Percentiles rank a stretch among this genome's conserved stretches.
Conservation (phyloP, 2,113 vertebrate genomes). For the Clarias gariepinus region DNA sequence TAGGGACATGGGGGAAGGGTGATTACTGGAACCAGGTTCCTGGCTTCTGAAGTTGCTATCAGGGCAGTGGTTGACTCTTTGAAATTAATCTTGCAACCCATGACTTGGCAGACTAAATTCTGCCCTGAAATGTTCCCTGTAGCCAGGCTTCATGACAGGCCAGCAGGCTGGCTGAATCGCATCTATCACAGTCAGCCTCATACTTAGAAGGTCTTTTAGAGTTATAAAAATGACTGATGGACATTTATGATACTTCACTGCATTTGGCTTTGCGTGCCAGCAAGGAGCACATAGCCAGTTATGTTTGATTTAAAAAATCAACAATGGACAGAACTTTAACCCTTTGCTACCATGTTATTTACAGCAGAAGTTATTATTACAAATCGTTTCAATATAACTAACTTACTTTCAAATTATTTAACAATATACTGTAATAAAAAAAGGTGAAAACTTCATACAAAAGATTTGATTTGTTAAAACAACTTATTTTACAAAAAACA, state of each 20-base stretch:
- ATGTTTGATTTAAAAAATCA: conserved; percentile 33
- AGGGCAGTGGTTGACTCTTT: conserved; percentile 65
- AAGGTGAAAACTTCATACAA: not conserved
- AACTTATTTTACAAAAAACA: not conserved
- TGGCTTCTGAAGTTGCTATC: conserved; percentile 71
- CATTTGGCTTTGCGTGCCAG: conserved; percentile 30
- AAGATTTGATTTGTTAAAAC: not conserved
- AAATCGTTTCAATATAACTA: no score
- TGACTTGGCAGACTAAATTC: conserved; percentile 75
- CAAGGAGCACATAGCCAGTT: conserved; percentile 11
- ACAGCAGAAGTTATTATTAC: no score
- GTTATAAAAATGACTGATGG: conserved; percentile 23
- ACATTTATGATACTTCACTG: conserved; percentile 23
- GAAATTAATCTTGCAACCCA: conserved; percentile 78
- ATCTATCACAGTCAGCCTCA: conserved; percentile 12
- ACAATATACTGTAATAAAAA: not conserved
- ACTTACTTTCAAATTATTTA: not conserved
- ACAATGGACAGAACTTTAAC: conserved; percentile 42
- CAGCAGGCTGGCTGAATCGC: conserved; percentile 9
- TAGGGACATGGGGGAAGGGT: conserved; percentile 58
- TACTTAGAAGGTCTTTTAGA: not conserved
- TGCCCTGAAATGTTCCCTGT: conserved; percentile 70
- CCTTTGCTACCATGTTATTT: conserved; percentile 38
- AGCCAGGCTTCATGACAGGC: conserved; percentile 50
- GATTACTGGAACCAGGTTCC: conserved; percentile 75